Conservation (phyloP, 2,888 invertebrate genomes). For the Dryobota labecula region DNA sequence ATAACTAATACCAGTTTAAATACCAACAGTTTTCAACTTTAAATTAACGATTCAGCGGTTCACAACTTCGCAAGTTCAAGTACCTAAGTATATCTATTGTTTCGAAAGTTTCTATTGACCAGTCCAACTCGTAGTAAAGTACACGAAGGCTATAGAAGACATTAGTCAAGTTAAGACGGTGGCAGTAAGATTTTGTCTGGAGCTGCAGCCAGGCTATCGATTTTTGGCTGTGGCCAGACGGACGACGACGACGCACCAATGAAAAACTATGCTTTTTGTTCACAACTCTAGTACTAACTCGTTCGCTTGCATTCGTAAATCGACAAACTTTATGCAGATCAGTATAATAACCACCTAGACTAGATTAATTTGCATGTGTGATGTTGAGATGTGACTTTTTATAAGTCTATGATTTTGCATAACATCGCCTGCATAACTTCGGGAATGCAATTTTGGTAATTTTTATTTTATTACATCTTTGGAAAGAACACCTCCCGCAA, state of each 20-base stretch:
- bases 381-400: conserved; percentile 40
- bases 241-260: conserved; percentile 76
- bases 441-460: too few relatives aligned
- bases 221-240: conserved; percentile 81
- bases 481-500: too few relatives aligned
- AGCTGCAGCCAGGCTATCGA: conserved; percentile 81
- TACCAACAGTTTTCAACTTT: not conserved
- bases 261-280: conserved; percentile 86
- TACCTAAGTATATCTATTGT: conserved; percentile 19
- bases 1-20: not conserved
- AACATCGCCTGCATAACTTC: too few relatives aligned
- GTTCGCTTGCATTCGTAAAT: conserved; percentile 65
- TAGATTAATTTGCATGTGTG: conserved; percentile 51
- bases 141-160: conserved; percentile 50
- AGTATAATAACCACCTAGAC: conserved; percentile 51
- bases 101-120: conserved; percentile 40
- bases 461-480: too few relatives aligned
- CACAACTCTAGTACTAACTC: conserved; percentile 71
- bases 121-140: conserved; percentile 30
- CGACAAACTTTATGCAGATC: conserved; percentile 68
- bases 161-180: conserved; percentile 64
- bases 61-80: conserved; percentile 3
- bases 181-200: conserved; percentile 69
- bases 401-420: conserved; percentile 1
- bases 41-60: conserved; percentile 18